A percentile compares a stretch with the other conserved stretches of the same genome.
These are phyloP conservation scores for Drosophila parthenogenetica DNA, from an alignment of 2,888 invertebrate genomes.

Conservation along the genomic window DNA sequence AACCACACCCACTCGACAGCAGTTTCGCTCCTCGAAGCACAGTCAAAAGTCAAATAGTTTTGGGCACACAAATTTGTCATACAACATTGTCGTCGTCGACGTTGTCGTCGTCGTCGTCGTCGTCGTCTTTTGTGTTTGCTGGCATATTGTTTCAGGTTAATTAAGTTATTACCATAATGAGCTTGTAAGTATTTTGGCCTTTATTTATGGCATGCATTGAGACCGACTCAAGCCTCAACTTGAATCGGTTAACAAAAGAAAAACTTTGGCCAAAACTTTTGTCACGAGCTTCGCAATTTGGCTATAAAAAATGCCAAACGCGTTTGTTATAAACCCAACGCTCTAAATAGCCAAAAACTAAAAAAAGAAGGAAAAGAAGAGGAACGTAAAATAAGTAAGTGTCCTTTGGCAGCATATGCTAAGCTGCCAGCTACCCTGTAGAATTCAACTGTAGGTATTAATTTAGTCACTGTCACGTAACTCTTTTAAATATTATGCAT, in stretches of 20 bases:
- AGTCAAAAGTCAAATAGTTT: slow-evolving; percentile 84
- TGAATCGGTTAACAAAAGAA: slow-evolving; percentile 43
- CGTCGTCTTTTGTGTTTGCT: slow-evolving; percentile 43
- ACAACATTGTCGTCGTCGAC: slow-evolving; percentile 55
- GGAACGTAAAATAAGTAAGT: slow-evolving; percentile 29
- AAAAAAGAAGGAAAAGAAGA: slow-evolving; percentile 16
- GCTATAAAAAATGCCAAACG: slow-evolving; percentile 50
- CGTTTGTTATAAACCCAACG: slow-evolving; percentile 65
- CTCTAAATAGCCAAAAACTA: slow-evolving; percentile 12
- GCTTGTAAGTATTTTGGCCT: slow-evolving; percentile 73
- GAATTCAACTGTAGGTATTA: not conserved
- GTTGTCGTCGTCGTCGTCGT: slow-evolving; percentile 32
- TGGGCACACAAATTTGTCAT: slow-evolving; percentile 82
- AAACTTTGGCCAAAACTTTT: slow-evolving; percentile 53
- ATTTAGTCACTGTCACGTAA: too few relatives aligned
- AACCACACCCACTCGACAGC: slow-evolving; percentile 7
- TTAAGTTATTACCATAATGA: slow-evolving; percentile 81
- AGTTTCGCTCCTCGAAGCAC: slow-evolving; percentile 25
- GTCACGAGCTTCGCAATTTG: slow-evolving; percentile 39
- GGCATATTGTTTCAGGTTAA: slow-evolving; percentile 80
- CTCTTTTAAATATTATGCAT: not conserved
- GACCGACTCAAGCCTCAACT: slow-evolving; percentile 21
- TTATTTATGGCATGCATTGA: slow-evolving; percentile 74
- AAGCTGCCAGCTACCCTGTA: not conserved
- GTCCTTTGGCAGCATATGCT: not conserved